phyloP scores from a whole-genome alignment of 2,113 vertebrate genomes.

The Canis aureus region DNA sequence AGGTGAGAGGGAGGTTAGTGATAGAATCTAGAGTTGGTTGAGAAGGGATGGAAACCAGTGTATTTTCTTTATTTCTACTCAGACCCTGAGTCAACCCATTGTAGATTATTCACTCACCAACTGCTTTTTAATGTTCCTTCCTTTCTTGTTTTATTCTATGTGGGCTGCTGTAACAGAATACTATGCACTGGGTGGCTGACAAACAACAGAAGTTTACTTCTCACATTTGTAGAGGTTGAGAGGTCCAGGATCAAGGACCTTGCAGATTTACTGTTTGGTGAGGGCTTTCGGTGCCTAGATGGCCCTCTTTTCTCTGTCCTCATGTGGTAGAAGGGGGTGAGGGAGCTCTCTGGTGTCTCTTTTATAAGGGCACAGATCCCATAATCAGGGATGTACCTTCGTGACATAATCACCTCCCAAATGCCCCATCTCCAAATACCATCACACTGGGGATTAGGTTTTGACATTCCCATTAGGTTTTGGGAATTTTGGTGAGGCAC shows the following conservation, averaged over 20 bases:
- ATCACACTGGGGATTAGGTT: neutral
- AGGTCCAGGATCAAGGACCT: neutral
- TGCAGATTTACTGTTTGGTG: neutral
- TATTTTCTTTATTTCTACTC: neutral
- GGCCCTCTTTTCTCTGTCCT: neutral
- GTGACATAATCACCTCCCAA: neutral
- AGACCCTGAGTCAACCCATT: neutral
- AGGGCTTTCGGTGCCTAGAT: neutral
- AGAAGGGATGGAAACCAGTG: neutral
- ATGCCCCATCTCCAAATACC: neutral
- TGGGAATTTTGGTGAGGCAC: neutral
- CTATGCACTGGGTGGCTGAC: neutral
- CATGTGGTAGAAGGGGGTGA: accelerated
- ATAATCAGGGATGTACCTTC: neutral
- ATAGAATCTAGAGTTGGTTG: neutral
- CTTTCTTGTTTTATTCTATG: neutral
- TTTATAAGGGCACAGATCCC: neutral
- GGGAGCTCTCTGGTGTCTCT: neutral
- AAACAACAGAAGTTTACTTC: neutral
- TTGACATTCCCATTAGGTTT: neutral
- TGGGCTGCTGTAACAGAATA: neutral
- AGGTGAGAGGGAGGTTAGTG: neutral
- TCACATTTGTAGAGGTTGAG: neutral
- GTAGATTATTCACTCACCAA: neutral
- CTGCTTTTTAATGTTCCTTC: neutral